A percentile compares a stretch with the other conserved stretches of the same genome.
phyloP scores from a whole-genome alignment of 2,797 vertebrate species.

The Pitangus sulphuratus region DNA sequence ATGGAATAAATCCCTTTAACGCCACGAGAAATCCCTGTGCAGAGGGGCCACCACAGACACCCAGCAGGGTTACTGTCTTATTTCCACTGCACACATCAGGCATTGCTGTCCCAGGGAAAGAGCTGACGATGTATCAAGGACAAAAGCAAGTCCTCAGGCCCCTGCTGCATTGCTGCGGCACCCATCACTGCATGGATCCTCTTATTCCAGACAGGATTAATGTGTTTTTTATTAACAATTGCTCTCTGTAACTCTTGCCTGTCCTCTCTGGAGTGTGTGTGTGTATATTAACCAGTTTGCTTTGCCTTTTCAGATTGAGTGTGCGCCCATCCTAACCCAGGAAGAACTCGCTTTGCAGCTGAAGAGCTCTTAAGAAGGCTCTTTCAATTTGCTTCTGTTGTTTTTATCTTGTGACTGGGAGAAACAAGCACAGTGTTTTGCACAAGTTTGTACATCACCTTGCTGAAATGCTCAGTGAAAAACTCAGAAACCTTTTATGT shows the following conservation, averaged over 20 bases:
- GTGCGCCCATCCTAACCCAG: conserved; percentile 79
- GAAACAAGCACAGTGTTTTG: conserved; percentile 67
- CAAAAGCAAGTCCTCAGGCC: not conserved
- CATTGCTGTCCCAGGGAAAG: not conserved
- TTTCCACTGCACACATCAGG: not conserved
- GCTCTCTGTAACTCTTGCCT: conserved; percentile 73
- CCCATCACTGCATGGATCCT: conserved; percentile 56
- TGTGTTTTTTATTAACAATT: conserved; percentile 72
- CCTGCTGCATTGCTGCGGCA: not conserved
- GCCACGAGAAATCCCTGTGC: not conserved
- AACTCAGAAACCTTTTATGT: not conserved
- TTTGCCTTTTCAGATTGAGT: conserved; percentile 97
- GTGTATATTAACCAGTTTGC: conserved; percentile 95
- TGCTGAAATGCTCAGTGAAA: conserved; percentile 62
- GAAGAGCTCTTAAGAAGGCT: conserved; percentile 79
- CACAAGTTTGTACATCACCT: conserved; percentile 74
- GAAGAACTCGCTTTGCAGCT: conserved; percentile 81
- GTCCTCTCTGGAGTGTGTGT: conserved; percentile 76
- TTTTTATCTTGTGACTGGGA: conserved; percentile 78
- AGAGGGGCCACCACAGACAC: not conserved
- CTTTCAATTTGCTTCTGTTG: conserved; percentile 74
- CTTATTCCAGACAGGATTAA: conserved; percentile 37
- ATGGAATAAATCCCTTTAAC: not conserved
- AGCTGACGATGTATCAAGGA: not conserved
- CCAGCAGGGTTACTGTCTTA: not conserved